A percentile compares a stretch with the other conserved stretches of the same genome.
phyloP scores from a whole-genome alignment of 2,888 invertebrate species.

The Plusia festucae region DNA sequence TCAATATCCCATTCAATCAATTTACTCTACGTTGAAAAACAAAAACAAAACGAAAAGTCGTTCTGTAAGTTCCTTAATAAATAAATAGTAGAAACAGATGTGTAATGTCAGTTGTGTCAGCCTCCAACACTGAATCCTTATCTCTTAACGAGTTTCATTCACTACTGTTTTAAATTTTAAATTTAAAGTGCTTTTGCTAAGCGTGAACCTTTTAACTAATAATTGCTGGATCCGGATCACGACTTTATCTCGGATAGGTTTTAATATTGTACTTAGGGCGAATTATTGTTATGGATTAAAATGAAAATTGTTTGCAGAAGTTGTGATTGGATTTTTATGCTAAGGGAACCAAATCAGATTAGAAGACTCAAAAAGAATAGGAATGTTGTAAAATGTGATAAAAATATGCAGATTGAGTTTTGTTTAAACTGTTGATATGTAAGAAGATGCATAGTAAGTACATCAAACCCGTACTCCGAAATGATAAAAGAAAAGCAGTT shows the following conservation, averaged over 20 bases:
- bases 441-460: too few relatives aligned
- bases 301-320: neutral
- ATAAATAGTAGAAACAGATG: slow-evolving; percentile 55
- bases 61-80: slow-evolving; percentile 45
- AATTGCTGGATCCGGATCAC: slow-evolving; percentile 41
- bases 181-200: slow-evolving; percentile 49
- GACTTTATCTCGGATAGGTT: slow-evolving; percentile 43
- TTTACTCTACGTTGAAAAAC: neutral
- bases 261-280: slow-evolving; percentile 17
- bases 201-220: slow-evolving; percentile 52
- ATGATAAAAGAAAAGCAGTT: too few relatives aligned
- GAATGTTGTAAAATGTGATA: neutral
- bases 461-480: too few relatives aligned
- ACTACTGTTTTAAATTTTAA: slow-evolving; percentile 60
- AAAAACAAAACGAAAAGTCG: neutral
- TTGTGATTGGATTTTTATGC: neutral
- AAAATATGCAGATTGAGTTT: neutral
- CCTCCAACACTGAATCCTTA: slow-evolving; percentile 58
- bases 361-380: too few relatives aligned
- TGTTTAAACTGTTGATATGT: too few relatives aligned
- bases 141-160: slow-evolving; percentile 70
- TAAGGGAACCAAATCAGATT: too few relatives aligned
- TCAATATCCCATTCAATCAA: neutral
- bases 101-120: slow-evolving; percentile 59
- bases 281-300: neutral